These are phyloP conservation scores for Dugesia japonica DNA, from an alignment of 2,888 invertebrate genomes.

Conservation along the genomic window DNA sequence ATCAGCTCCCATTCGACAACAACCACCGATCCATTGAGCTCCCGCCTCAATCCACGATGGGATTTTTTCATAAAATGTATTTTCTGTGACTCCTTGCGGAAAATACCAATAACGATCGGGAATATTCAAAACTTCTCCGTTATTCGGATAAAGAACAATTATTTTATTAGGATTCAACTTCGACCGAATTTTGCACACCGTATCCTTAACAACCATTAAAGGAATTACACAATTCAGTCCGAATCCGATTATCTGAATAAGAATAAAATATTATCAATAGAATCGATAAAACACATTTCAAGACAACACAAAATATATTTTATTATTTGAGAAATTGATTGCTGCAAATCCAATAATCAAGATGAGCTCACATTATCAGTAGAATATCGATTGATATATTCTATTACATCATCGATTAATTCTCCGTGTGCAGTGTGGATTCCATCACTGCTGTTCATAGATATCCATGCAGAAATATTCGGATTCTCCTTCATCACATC, in stretches of 20 bases:
- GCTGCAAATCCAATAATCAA: too few relatives aligned
- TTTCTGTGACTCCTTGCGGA: background rate
- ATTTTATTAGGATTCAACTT: slow-evolving; percentile 47
- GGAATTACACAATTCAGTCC: slow-evolving; percentile 75
- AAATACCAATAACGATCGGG: background rate
- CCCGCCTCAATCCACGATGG: background rate
- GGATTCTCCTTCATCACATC: slow-evolving; percentile 65
- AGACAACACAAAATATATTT: too few relatives aligned
- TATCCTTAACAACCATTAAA: slow-evolving; percentile 49
- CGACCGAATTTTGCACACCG: slow-evolving; percentile 35
- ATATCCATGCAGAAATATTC: slow-evolving; percentile 64
- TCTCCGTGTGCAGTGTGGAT: slow-evolving; percentile 63
- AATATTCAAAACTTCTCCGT: slow-evolving; percentile 58
- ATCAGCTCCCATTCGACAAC: background rate
- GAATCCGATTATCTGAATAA: slow-evolving; percentile 64
- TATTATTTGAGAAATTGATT: too few relatives aligned
- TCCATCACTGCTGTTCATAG: slow-evolving; percentile 60
- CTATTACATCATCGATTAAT: slow-evolving; percentile 56
- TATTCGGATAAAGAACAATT: slow-evolving; percentile 76
- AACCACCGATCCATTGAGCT: background rate
- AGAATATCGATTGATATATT: slow-evolving; percentile 38
- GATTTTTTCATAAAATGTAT: background rate
- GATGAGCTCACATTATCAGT: background rate
- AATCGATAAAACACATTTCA: too few relatives aligned
- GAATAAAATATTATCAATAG: too few relatives aligned